These are phyloP conservation scores for Chaetodon trifascialis DNA, from an alignment of 2,113 vertebrate genomes.

Conservation along the genomic window DNA sequence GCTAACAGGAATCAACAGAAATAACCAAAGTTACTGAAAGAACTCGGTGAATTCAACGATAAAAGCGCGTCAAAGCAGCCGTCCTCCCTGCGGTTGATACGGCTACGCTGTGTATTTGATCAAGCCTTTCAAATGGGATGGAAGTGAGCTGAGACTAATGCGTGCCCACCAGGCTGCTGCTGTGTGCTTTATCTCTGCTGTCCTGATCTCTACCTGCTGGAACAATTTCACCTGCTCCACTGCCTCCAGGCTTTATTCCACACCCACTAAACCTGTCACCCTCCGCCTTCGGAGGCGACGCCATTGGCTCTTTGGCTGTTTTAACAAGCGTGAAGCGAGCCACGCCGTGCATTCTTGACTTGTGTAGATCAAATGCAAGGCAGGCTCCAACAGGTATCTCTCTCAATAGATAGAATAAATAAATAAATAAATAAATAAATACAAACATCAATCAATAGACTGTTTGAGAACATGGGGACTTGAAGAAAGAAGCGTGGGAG, in stretches of 20 bases:
- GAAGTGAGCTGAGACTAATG: conserved; percentile 82
- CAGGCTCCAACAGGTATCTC: neutral
- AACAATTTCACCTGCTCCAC: conserved; percentile 78
- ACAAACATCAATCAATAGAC: neutral
- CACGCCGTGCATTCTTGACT: conserved; percentile 1
- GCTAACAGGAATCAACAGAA: neutral
- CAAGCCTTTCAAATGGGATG: conserved; percentile 54
- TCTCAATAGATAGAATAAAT: neutral
- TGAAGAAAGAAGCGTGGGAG: conserved; percentile 28
- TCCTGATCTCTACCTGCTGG: conserved; percentile 69
- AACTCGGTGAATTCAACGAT: neutral
- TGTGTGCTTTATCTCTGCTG: conserved; percentile 83
- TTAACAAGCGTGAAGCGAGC: neutral
- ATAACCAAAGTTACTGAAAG: neutral
- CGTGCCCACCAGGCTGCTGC: conserved; percentile 46
- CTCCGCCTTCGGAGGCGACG: conserved; percentile 10
- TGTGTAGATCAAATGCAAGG: neutral
- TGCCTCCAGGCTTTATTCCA: conserved; percentile 79
- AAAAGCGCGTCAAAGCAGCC: neutral
- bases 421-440: neutral
- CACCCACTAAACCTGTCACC: conserved; percentile 58
- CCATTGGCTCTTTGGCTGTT: conserved; percentile 12
- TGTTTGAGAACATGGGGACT: conserved; percentile 31
- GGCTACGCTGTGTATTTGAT: conserved; percentile 28
- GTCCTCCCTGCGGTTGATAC: neutral